Evolutionary conservation across 1,140 invertebrate species (phyloP).

Genomic region (Orussus abietinus): DNA sequence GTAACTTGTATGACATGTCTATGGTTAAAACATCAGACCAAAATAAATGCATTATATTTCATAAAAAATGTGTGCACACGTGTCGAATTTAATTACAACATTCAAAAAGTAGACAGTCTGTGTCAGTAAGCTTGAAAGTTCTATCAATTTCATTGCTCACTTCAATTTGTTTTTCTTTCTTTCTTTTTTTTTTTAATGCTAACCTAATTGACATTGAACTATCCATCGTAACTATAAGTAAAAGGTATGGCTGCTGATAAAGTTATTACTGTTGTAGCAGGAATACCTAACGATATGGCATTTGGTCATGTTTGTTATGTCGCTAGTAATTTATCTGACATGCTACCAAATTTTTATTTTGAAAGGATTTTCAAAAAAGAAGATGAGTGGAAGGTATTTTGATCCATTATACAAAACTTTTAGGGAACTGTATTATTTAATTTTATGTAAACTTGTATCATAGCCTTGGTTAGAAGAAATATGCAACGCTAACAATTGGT

Average conservation of each 20-base stretch:
- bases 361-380: slow-evolving; percentile 16
- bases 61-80: slow-evolving; percentile 13
- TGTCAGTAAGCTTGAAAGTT: slow-evolving; percentile 8
- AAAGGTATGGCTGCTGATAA: slow-evolving; percentile 2
- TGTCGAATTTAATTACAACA: background rate
- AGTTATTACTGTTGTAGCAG: slow-evolving; percentile 17
- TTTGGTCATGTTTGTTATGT: slow-evolving; percentile 23
- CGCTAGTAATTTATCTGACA: slow-evolving; percentile 15
- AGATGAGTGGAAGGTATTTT: slow-evolving; percentile 22
- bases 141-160: background rate
- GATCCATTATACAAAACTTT: background rate
- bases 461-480: slow-evolving; percentile 22
- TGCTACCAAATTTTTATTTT: slow-evolving; percentile 21
- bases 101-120: slow-evolving; percentile 14
- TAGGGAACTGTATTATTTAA: background rate
- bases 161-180: slow-evolving; percentile 3
- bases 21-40: no score
- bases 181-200: background rate
- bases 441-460: background rate
- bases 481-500: slow-evolving; percentile 18
- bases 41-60: no score
- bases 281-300: slow-evolving; percentile 11
- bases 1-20: no score
- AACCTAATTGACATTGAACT: slow-evolving; percentile 6
- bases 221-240: slow-evolving; percentile 1